These are phyloP conservation scores for Mythimna lalbum DNA, from an alignment of 2,888 invertebrate genomes.

Conservation along the genomic window DNA sequence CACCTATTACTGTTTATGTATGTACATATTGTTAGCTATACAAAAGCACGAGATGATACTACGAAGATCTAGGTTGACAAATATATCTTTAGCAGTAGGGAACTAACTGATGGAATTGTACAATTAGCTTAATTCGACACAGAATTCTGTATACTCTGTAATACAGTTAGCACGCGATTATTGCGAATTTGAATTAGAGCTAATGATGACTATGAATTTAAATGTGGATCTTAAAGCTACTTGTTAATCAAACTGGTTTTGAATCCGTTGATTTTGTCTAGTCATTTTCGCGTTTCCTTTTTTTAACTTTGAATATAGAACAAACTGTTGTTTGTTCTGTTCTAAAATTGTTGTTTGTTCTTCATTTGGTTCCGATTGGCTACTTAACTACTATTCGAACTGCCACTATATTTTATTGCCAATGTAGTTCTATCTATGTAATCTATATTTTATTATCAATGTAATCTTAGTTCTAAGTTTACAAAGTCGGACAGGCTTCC, in stretches of 20 bases:
- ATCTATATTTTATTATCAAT: not conserved
- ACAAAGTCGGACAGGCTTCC: not conserved
- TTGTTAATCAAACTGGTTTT: slow-evolving; percentile 2
- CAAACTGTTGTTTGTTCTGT: not conserved
- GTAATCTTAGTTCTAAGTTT: not conserved
- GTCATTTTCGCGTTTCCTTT: slow-evolving; percentile 3
- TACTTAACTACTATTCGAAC: not conserved
- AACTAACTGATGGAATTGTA: not conserved
- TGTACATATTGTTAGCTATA: slow-evolving; percentile 16
- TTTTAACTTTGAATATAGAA: not conserved
- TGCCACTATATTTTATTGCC: not conserved
- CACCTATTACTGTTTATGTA: slow-evolving; percentile 29
- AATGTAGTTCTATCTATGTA: too few species aligned
- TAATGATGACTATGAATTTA: slow-evolving; percentile 13
- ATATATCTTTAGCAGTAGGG: not conserved
- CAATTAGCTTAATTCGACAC: not conserved
- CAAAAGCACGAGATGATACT: slow-evolving; percentile 9
- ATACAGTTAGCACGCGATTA: slow-evolving; percentile 8
- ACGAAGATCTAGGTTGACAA: not conserved
- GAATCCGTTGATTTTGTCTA: not conserved
- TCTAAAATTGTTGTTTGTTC: not conserved
- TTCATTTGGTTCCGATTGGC: not conserved
- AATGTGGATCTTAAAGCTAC: not conserved
- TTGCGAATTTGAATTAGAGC: slow-evolving; percentile 11
- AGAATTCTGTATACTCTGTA: not conserved